Evolutionary conservation across 2,888 invertebrate genomes (phyloP), one percentile per base, ranked within the genome.

Genomic region (Nysson spinosus): DNA sequence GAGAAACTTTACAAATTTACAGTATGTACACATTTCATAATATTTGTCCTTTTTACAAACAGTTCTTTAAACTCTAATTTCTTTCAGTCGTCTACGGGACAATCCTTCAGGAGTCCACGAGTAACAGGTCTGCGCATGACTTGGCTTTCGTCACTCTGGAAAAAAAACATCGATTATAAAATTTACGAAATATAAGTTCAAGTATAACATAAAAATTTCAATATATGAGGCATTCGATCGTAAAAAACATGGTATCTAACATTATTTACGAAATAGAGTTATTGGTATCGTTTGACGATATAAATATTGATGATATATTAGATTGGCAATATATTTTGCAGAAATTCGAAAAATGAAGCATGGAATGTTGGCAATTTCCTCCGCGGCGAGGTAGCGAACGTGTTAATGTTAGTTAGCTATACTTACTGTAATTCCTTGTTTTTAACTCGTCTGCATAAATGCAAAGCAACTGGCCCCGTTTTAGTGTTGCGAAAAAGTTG

Each of bases 401-500:
- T 30, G 1, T 4, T 9, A 30, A 30, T 30, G n/a, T 9, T 30
- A 34, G 7, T 11, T 32, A 11, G 7, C 17, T 30, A 22, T 43
- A 85, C 87, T 87, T 74, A 89, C 88, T 85, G 86, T 58, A 84
- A 71, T 67, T 88, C 86, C 64, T 82, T 83, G 73, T 85, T 86
- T 73, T 87, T 88, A 14, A 87, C 80, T 78, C 93, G 88, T 69
- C 94, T 89, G 81, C 93, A 93, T 49, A 95, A 89, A 79, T 94
- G 91, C 47, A 96, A 89, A 56, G 93, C 93, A 46, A 96, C 91
- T 46, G 93, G 89, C 63, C 95, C 95, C 78, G 89, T 91, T 85
- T 94, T 92, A 56, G 95, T 93, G 63, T 93, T 92, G 83, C 95
- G 94, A 88, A 96, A 95, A 22, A 95, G 89, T 17, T 92, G 91